phyloP scores from a whole-genome alignment of 2,888 invertebrate genomes.

The Invenusta paracnida region DNA sequence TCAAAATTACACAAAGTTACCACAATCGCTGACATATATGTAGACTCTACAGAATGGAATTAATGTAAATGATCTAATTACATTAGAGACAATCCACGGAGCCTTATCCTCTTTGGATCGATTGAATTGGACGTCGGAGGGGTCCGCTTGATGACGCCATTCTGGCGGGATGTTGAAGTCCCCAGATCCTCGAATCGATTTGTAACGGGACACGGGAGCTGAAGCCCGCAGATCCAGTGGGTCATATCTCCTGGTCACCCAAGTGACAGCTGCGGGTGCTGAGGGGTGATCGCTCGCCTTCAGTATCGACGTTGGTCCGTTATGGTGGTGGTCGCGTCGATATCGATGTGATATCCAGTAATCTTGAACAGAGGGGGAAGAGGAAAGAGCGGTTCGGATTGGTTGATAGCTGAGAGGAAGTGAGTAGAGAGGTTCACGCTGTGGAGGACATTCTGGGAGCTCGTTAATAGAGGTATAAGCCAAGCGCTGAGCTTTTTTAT shows the following conservation, averaged over 20 bases:
- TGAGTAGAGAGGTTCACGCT: not conserved
- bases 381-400: not conserved
- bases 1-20: too few species aligned
- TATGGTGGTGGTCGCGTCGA: too few species aligned
- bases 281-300: not conserved
- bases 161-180: conserved; percentile 59
- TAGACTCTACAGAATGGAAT: too few species aligned
- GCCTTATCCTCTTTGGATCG: not conserved
- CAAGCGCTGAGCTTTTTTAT: not conserved
- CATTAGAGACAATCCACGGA: not conserved
- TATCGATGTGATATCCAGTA: too few species aligned
- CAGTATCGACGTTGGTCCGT: too few species aligned
- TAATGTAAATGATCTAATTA: too few species aligned
- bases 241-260: not conserved
- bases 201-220: conserved; percentile 49
- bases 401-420: not conserved
- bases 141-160: conserved; percentile 52
- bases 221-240: not conserved
- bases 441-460: not conserved
- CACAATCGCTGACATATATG: too few species aligned
- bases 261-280: not conserved
- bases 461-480: not conserved
- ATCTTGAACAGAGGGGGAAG: not conserved
- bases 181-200: conserved; percentile 48
- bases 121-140: not conserved